phyloP scores from a whole-genome alignment of 2,888 invertebrate species.

The Pyralis farinalis region DNA sequence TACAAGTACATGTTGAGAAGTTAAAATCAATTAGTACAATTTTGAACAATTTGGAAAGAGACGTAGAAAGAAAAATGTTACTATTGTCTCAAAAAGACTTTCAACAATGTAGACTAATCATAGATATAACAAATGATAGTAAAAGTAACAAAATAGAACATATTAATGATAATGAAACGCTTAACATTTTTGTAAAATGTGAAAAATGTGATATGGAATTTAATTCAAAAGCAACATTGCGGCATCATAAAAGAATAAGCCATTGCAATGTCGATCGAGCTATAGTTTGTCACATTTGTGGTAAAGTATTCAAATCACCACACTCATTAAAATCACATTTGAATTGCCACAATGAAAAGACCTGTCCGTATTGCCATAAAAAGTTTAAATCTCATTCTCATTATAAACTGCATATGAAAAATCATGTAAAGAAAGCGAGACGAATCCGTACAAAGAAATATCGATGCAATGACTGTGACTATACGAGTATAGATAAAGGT shows the following conservation, averaged over 20 bases:
- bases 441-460: slow-evolving; percentile 22
- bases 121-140: slow-evolving; percentile 6
- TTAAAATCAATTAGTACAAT: slow-evolving; percentile 19
- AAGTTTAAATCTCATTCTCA: slow-evolving; percentile 38
- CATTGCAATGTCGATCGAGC: slow-evolving; percentile 21
- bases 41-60: slow-evolving; percentile 22
- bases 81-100: background rate
- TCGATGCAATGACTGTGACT: slow-evolving; percentile 39
- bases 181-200: slow-evolving; percentile 3
- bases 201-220: slow-evolving; percentile 24
- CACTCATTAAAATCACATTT: slow-evolving; percentile 31
- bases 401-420: slow-evolving; percentile 35
- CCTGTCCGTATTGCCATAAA: too few relatives aligned
- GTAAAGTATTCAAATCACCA: slow-evolving; percentile 29
- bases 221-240: slow-evolving; percentile 17
- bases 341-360: slow-evolving; percentile 22
- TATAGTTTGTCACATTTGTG: slow-evolving; percentile 35
- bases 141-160: slow-evolving; percentile 10
- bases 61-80: slow-evolving; percentile 18
- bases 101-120: background rate
- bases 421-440: slow-evolving; percentile 24
- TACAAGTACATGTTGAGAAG: slow-evolving; percentile 29
- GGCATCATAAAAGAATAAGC: slow-evolving; percentile 19
- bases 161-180: background rate
- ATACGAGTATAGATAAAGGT: slow-evolving; percentile 36